Conservation (phyloP, 2,113 vertebrate species). For the Pollimyrus isidori region DNA sequence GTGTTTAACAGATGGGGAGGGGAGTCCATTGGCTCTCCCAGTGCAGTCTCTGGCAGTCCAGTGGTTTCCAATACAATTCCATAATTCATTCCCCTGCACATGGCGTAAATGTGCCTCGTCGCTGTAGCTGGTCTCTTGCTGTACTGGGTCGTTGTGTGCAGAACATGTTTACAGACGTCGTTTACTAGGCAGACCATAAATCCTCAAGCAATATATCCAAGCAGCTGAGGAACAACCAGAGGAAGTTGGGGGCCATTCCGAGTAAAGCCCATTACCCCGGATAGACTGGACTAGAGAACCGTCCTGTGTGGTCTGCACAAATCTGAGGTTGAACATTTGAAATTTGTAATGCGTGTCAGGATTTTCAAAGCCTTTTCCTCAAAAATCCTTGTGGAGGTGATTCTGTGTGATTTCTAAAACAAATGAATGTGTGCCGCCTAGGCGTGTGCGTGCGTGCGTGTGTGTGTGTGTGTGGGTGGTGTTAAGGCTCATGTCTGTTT, state of each 20-base stretch:
- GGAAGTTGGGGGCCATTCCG: not conserved
- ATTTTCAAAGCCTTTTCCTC: not conserved
- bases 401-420: not conserved
- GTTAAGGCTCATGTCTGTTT: constrained; percentile 10
- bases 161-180: too few species aligned
- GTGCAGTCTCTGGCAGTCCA: not conserved
- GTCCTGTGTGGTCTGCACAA: not conserved
- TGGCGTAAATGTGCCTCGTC: too few species aligned
- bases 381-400: not conserved
- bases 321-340: not conserved
- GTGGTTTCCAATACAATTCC: not conserved
- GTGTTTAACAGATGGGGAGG: not conserved
- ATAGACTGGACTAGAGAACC: not conserved
- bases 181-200: not conserved
- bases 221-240: not conserved
- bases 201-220: not conserved
- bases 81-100: not conserved
- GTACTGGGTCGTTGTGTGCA: not conserved
- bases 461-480: constrained; percentile 23
- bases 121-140: not conserved
- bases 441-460: not conserved
- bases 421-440: not conserved
- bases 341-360: not conserved
- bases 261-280: not conserved
- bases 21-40: not conserved